Base-by-base conservation (phyloP, 2,113 vertebrate species). In the Xiphophorus maculatus region DNA sequence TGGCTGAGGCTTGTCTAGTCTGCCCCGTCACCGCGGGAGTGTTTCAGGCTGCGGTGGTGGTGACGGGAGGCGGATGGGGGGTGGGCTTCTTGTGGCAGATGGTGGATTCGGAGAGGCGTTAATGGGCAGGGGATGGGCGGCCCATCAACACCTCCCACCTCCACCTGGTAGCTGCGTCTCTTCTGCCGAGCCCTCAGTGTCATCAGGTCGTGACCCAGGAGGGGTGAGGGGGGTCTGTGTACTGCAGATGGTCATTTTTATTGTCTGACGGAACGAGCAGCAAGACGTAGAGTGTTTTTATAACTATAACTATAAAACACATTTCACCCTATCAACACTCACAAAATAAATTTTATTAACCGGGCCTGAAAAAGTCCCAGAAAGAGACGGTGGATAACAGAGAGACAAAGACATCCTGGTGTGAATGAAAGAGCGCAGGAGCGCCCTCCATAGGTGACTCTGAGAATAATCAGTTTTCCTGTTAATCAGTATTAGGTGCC, bases 141-240 rank as follows among this genome's bases (percentile, higher is more conserved):
- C 75, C 75, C 75, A 73, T 81, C 80, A 75, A 85, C 84, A 90
- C 91, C 84, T 80, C 79, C 89, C 90, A 92, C 42, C 67, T 93
- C 85, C 94, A 95, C 93, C 95, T 95, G 93, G 91, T 92, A 75
- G 91, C 89, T 84, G 71, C 66, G 78, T 77, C 79, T 67, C 73
- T 35, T 71, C 33, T 27, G 73, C 32, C 74, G 65, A 87, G 90
- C 84, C 90, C 84, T 58, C 44, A 3, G 0, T 66, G 74, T 93
- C 92, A 84, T 35, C 6, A 89, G 92, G 84, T 92, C 81, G 69
- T 27, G 84, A 82, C 93, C 92, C 82, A 40, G 69, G 35, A 11
- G 83, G 25, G 25, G 17, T 25, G 22, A 19, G 51, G 17, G 22
- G 51, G 22, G 22, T 0, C 35, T 64, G 60, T 61, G 69, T 13